Evolutionary conservation across 2,888 invertebrate species (phyloP).

Genomic region (Pecten maximus): DNA sequence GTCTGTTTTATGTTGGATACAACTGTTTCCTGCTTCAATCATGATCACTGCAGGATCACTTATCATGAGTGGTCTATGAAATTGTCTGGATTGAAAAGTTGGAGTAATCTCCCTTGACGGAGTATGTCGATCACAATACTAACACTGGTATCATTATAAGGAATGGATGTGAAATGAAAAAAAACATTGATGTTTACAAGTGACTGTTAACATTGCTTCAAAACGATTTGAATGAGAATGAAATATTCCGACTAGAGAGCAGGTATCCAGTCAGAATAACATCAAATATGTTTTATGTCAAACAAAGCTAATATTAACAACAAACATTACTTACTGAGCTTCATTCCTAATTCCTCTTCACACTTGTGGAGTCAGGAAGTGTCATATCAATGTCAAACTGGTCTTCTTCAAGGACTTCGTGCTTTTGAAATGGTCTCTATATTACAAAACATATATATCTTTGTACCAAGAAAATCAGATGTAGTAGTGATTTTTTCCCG

Average conservation of each 20-base stretch:
- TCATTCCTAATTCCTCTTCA: background rate
- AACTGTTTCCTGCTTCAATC: slow-evolving; percentile 20
- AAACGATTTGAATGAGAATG: background rate
- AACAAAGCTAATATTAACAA: background rate
- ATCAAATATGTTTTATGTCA: background rate
- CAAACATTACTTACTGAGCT: background rate
- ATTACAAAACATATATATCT: background rate
- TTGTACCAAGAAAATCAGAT: no score
- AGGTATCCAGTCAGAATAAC: background rate
- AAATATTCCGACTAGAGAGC: background rate
- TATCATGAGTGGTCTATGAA: no score
- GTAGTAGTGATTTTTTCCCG: no score
- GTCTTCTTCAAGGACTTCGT: background rate
- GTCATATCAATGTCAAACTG: background rate
- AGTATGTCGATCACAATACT: background rate
- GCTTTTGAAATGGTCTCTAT: background rate
- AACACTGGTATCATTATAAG: background rate
- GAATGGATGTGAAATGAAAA: background rate
- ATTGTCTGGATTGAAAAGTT: background rate
- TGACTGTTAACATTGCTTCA: background rate
- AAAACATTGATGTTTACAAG: no score
- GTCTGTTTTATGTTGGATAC: background rate
- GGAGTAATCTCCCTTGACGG: background rate
- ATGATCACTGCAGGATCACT: background rate
- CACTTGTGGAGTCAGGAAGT: background rate